A percentile compares a stretch with the other conserved stretches of the same genome.
phyloP scores from a whole-genome alignment of 1,140 invertebrate species.

The Coptotermes formosanus region DNA sequence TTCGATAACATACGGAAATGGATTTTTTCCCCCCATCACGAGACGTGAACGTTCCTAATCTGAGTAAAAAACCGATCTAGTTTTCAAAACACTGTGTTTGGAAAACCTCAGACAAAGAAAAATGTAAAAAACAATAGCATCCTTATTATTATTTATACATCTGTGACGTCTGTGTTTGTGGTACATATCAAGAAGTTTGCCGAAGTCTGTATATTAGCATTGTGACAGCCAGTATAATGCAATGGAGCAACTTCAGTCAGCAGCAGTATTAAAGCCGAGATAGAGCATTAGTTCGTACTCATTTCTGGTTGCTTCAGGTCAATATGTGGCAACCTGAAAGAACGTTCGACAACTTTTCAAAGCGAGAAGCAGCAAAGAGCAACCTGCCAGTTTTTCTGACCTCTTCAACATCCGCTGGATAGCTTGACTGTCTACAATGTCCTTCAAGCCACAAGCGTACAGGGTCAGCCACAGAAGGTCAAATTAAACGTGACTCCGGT shows the following conservation, averaged over 20 bases:
- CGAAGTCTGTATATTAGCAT: not conserved
- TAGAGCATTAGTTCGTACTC: not conserved
- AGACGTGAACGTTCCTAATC: no score
- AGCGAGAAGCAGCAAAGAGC: not conserved
- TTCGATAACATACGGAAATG: no score
- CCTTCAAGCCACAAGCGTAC: slow-evolving; percentile 2
- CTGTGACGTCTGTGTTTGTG: no score
- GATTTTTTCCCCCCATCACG: no score
- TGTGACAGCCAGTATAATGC: not conserved
- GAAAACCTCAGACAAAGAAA: no score
- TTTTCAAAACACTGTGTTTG: no score
- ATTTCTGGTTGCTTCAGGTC: not conserved
- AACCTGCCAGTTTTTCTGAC: slow-evolving; percentile 14
- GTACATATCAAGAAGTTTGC: no score
- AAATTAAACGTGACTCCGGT: not conserved
- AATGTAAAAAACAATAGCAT: no score
- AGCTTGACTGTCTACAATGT: slow-evolving; percentile 1
- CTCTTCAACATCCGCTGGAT: slow-evolving; percentile 5
- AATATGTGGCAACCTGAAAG: not conserved
- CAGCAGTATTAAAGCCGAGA: not conserved
- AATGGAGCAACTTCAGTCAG: not conserved
- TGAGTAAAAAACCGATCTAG: no score
- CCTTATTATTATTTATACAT: no score
- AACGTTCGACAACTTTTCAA: slow-evolving; percentile 16
- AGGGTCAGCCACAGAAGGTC: slow-evolving; percentile 16